A percentile compares a stretch with the other conserved stretches of the same genome.
Conservation (phyloP, 2,113 vertebrate genomes). For the Macrotus californicus region DNA sequence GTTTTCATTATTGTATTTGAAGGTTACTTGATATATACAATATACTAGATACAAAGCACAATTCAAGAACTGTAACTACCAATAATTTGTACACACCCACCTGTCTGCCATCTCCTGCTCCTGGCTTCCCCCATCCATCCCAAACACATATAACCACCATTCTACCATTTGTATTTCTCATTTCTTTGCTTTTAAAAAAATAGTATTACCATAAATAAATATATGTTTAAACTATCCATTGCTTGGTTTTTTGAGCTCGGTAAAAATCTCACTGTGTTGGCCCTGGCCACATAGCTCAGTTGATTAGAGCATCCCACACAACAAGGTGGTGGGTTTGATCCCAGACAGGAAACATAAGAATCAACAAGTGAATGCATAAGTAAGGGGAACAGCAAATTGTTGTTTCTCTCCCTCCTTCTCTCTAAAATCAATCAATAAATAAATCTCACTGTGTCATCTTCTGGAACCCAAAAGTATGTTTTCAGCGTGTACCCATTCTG, state of each 20-base stretch:
- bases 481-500: neutral
- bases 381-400: too few species aligned
- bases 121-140: neutral
- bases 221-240: neutral
- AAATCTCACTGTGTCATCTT: neutral
- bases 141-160: neutral
- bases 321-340: too few species aligned
- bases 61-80: neutral
- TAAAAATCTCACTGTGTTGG: neutral
- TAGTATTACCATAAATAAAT: neutral
- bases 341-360: too few species aligned
- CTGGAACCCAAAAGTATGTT: neutral
- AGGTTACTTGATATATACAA: neutral
- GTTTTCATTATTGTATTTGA: neutral
- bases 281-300: too few species aligned
- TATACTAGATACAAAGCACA: neutral
- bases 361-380: too few species aligned
- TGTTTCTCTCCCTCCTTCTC: too few species aligned
- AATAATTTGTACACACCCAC: neutral
- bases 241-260: neutral
- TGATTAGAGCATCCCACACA: too few species aligned
- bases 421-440: too few species aligned
- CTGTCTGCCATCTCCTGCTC: neutral
- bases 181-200: neutral
- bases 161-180: neutral